phyloP scores from a whole-genome alignment of 2,888 invertebrate genomes.

The Eupithecia abbreviata region DNA sequence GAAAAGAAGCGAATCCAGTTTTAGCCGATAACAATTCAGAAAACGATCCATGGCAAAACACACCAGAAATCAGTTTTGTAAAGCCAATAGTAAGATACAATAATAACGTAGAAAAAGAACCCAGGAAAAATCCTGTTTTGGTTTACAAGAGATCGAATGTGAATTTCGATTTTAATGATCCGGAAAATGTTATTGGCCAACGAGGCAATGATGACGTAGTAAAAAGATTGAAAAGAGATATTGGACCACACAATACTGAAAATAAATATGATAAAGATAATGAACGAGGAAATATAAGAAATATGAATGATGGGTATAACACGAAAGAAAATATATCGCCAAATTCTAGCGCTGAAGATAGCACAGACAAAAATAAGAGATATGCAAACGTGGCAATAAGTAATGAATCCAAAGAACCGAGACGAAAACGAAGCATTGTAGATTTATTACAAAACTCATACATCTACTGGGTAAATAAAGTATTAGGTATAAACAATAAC shows the following conservation, averaged over 20 bases:
- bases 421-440: conserved; percentile 65
- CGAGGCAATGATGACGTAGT: conserved; percentile 2
- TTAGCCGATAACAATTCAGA: not conserved
- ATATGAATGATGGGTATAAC: not conserved
- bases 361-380: not conserved
- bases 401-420: conserved; percentile 50
- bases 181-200: conserved; percentile 15
- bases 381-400: not conserved
- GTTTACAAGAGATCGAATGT: conserved; percentile 43
- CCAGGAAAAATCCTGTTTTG: conserved; percentile 36
- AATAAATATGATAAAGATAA: not conserved
- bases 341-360: not conserved
- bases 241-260: not conserved
- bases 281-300: not conserved
- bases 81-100: conserved; percentile 49
- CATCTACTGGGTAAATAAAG: conserved; percentile 66
- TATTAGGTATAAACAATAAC: conserved; percentile 59
- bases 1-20: not conserved
- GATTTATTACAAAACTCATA: conserved; percentile 70
- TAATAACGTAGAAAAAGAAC: conserved; percentile 41
- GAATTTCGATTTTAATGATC: conserved; percentile 33
- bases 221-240: conserved; percentile 12
- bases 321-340: not conserved
- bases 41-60: conserved; percentile 11
- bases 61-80: conserved; percentile 39